Evolutionary conservation across 1,140 invertebrate genomes (phyloP).

Genomic region (Hylaeus anthracinus): DNA sequence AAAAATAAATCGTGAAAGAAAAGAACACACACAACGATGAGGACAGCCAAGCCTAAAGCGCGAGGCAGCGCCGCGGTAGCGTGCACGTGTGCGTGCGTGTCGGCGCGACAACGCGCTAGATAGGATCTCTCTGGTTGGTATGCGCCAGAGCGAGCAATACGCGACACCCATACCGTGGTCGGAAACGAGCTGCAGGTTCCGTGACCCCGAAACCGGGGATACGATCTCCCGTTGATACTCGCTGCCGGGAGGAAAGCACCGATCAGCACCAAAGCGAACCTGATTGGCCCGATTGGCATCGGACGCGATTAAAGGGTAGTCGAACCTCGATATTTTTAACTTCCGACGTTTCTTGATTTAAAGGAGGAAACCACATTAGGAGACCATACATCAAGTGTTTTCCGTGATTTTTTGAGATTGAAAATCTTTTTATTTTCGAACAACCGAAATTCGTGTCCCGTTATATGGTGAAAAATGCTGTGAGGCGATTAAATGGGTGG

Average conservation of each 20-base stretch:
- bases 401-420: no score
- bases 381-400: no score
- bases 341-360: no score
- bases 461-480: no score
- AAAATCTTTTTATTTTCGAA: no score
- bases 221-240: constrained; percentile 37
- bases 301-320: constrained; percentile 9
- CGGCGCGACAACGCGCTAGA: constrained; percentile 48
- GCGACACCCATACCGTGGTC: constrained; percentile 58
- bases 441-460: no score
- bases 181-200: constrained; percentile 58
- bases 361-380: no score
- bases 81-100: constrained; percentile 45
- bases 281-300: constrained; percentile 20
- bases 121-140: constrained; percentile 62
- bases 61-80: background rate
- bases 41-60: constrained; percentile 20
- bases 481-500: no score
- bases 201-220: constrained; percentile 63
- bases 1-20: constrained; percentile 13
- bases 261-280: background rate
- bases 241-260: constrained; percentile 23
- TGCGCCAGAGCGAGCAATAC: constrained; percentile 58
- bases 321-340: no score
- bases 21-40: constrained; percentile 6